phyloP scores from a whole-genome alignment of 2,888 invertebrate genomes.

The Galeopsomyia nigrocyanea region DNA sequence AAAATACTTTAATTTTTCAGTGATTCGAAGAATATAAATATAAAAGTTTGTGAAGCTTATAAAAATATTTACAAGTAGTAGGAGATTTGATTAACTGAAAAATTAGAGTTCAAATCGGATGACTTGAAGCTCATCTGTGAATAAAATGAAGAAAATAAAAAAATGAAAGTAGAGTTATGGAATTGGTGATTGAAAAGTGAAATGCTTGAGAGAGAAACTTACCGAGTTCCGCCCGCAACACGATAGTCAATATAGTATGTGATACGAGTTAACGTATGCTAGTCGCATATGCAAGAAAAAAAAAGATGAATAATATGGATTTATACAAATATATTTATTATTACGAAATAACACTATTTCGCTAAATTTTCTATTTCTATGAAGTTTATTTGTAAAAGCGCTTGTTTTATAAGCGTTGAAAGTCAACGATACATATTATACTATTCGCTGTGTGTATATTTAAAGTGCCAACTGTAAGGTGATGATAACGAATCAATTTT shows the following conservation, averaged over 20 bases:
- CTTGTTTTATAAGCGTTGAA: slow-evolving; percentile 45
- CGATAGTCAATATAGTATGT: slow-evolving; percentile 70
- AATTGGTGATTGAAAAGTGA: slow-evolving; percentile 45
- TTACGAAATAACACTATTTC: slow-evolving; percentile 50
- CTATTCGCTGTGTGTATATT: slow-evolving; percentile 36
- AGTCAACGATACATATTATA: slow-evolving; percentile 36
- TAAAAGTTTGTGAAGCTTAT: neutral
- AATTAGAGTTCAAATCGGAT: slow-evolving; percentile 10
- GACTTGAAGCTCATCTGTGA: slow-evolving; percentile 25
- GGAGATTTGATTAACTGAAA: no score
- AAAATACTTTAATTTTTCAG: no score
- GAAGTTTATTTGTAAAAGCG: slow-evolving; percentile 55
- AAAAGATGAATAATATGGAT: slow-evolving; percentile 58
- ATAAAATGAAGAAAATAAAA: slow-evolving; percentile 45
- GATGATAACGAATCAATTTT: slow-evolving; percentile 14
- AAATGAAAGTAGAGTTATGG: slow-evolving; percentile 49
- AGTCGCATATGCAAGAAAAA: slow-evolving; percentile 58
- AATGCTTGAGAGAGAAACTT: slow-evolving; percentile 48
- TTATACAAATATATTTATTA: slow-evolving; percentile 58
- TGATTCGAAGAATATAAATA: neutral
- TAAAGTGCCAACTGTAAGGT: slow-evolving; percentile 43
- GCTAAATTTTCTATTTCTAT: slow-evolving; percentile 59
- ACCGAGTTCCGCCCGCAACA: slow-evolving; percentile 62
- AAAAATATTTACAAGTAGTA: no score
- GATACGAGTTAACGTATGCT: slow-evolving; percentile 66